phyloP scores from a whole-genome alignment of 1,140 invertebrate genomes.

The Cepaea nemoralis region DNA sequence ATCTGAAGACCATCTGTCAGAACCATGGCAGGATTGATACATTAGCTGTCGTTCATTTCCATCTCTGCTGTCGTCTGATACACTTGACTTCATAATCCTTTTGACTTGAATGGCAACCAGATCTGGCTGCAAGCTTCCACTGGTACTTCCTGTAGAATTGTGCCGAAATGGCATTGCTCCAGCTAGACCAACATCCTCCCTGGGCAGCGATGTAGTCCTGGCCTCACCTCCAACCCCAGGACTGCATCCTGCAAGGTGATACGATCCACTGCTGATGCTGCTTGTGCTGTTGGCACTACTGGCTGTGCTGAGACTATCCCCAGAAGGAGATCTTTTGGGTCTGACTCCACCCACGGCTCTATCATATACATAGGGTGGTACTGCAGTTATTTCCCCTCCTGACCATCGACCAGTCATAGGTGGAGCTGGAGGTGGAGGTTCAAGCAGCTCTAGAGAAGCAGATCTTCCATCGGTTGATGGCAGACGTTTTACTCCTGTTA shows the following conservation, averaged over 20 bases:
- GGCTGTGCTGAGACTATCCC: conserved; percentile 67
- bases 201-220: conserved; percentile 38
- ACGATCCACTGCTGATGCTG: conserved; percentile 35
- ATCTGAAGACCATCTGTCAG: conserved; percentile 44
- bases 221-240: conserved; percentile 41
- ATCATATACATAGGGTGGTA: conserved; percentile 44
- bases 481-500: conserved; percentile 72
- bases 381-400: conserved; percentile 52
- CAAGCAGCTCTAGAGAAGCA: conserved; percentile 54
- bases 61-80: conserved; percentile 49
- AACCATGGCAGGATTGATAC: conserved; percentile 78
- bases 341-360: conserved; percentile 42
- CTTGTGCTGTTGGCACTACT: conserved; percentile 56
- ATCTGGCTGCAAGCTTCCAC: conserved; percentile 64
- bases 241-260: neutral
- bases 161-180: conserved; percentile 40
- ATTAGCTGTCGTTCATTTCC: conserved; percentile 75
- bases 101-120: conserved; percentile 73
- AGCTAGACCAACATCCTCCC: conserved; percentile 40
- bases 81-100: conserved; percentile 44
- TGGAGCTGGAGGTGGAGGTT: conserved; percentile 55
- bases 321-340: conserved; percentile 63
- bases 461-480: conserved; percentile 57
- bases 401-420: conserved; percentile 58
- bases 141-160: conserved; percentile 41